Evolutionary conservation across 2,113 vertebrate genomes (phyloP), one percentile per base, ranked within the genome.

Genomic region (Lamprotornis superbus): DNA sequence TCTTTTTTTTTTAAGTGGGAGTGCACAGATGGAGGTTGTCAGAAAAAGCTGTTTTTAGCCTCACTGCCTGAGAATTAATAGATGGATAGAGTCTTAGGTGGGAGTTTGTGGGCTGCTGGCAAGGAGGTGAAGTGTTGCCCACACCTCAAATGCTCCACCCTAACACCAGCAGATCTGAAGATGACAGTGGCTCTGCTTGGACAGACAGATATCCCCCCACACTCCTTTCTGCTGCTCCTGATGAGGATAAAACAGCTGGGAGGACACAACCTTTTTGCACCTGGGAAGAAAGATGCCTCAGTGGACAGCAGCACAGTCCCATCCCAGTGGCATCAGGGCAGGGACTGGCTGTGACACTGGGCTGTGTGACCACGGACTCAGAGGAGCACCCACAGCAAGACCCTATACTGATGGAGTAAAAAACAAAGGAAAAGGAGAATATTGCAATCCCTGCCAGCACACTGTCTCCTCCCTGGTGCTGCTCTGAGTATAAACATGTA

Each of bases 1-100:
- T 33, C 2, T 52, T 46, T n/a, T 10, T 57, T 53, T 31, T 60
- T 30, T 0, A 73, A 77, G n/a, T 14, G 7, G 15, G 65, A 69
- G 12, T 7, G 5, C 15, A 25, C 33, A 75, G 78, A 61, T 3
- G 2, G 46, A 78, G 56, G 17, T 70, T 82, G 52, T 81, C 46
- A 81, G 46, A 40, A 81, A 74, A 50, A 63, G 59, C 18, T 57
- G 44, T 19, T 39, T 92, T 92, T 90, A 90, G 76, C 84, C 35
- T 83, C 47, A 5, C 39, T 23, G 60, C 39, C 23, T 59, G 56
- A 70, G 42, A 91, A 65, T 24, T 12, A 84, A 55, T 19, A 44
- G 68, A 50, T 15, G 70, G 27, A 59, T 47, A 18, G 30, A 63
- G 49, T 46, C 44, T 68, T 35, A 30, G 65, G 75, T 76, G 70